phyloP scores from a whole-genome alignment of 2,888 invertebrate species.

The Aporophyla nigra region DNA sequence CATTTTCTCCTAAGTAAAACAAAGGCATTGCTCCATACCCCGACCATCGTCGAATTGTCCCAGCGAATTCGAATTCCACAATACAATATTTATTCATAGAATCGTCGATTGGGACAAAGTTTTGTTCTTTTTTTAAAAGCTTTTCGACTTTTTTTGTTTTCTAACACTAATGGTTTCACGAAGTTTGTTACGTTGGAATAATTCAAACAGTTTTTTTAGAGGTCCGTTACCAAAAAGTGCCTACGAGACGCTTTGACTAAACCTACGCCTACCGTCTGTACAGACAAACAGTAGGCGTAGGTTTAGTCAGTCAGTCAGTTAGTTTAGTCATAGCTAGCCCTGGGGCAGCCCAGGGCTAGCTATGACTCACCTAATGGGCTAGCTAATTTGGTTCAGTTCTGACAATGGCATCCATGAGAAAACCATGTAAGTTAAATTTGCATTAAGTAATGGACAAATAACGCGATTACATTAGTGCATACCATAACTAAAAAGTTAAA shows the following conservation, averaged over 20 bases:
- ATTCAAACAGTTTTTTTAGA: slow-evolving; percentile 21
- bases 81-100: slow-evolving; percentile 64
- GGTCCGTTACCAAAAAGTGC: background rate
- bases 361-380: too few relatives aligned
- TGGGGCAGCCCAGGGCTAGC: too few relatives aligned
- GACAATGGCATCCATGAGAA: too few relatives aligned
- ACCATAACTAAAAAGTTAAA: too few relatives aligned
- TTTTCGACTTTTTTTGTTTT: slow-evolving; percentile 54
- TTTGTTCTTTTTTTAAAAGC: slow-evolving; percentile 53
- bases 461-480: too few relatives aligned
- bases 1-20: background rate
- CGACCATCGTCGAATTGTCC: slow-evolving; percentile 7
- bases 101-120: slow-evolving; percentile 36
- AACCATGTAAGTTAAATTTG: too few relatives aligned
- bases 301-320: too few relatives aligned
- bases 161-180: slow-evolving; percentile 57
- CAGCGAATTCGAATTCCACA: slow-evolving; percentile 43
- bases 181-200: slow-evolving; percentile 44
- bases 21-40: background rate
- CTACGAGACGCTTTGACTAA: too few relatives aligned
- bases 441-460: too few relatives aligned
- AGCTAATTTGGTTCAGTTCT: too few relatives aligned
- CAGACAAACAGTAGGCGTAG: too few relatives aligned
- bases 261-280: background rate
- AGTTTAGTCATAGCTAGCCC: too few relatives aligned